Evolutionary conservation across 2,113 vertebrate species (phyloP), one percentile per base, ranked within the genome.

Genomic region (Labrus mixtus): DNA sequence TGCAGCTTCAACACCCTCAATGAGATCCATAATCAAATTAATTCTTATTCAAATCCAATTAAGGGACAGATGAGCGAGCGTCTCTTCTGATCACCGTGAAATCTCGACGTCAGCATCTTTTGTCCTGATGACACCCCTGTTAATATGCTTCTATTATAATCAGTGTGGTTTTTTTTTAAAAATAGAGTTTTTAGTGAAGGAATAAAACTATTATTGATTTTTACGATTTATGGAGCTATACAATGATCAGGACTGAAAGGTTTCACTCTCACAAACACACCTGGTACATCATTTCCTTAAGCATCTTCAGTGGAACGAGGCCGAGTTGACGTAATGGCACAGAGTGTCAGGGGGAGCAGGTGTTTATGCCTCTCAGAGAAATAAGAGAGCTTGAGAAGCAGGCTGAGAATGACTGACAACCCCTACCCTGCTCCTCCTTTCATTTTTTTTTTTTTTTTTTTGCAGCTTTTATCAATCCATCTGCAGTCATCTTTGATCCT

Each of bases 331-430:
- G 25, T n/a, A 77, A 63, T 69, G 78, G 65, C 71, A 75, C 61
- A 70, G 48, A 63, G 59, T 65, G 60, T 72, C 81, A 70, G 57
- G 73, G 37, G 83, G 82, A 87, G 82, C 87, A 90, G 85, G 78
- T 88, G 82, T 89, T 76, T 48, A 22, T 59, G 39, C 57, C 63
- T 78, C 60, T 72, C 50, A 43, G 51, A 85, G 59, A 57, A 84
- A 76, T 64, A 69, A 54, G 56, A 81, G 65, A 20, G 67, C 56
- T 55, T 55, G 23, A 83, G 61, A 78, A 70, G 29, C 48, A 37
- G 70, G 41, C 58, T 73, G 70, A 79, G 46, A 67, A 73, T 55
- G 22, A 46, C 46, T 3, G 1, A 11, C 16, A 6, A 25, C 6
- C 25, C 22, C 23, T 12, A 8, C 20, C 25, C 0, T 17, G 10